Evolutionary conservation across 1,140 invertebrate genomes (phyloP).

Genomic region (Forficula auricularia): DNA sequence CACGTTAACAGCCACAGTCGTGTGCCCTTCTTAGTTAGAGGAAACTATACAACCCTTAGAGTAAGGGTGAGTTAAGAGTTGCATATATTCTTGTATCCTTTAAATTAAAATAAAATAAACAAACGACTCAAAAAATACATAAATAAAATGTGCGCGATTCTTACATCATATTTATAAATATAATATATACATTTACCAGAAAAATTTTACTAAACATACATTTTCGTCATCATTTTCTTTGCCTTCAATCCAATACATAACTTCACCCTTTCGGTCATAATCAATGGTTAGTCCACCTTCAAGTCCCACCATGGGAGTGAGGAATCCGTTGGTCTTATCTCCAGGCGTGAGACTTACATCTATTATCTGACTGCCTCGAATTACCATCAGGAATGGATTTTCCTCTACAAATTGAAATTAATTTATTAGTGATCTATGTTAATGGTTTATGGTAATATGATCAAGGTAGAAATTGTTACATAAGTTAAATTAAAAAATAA

Average conservation of each 20-base stretch:
- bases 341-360: slow-evolving; percentile 60
- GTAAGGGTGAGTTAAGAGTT: too few species aligned
- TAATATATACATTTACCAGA: not conserved
- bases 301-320: slow-evolving; percentile 80
- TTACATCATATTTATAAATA: not conserved
- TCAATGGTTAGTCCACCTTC: slow-evolving; percentile 78
- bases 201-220: slow-evolving; percentile 22
- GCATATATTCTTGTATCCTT: not conserved
- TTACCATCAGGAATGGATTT: slow-evolving; percentile 72
- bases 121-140: not conserved
- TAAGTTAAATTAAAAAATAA: too few species aligned
- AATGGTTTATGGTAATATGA: not conserved
- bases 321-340: slow-evolving; percentile 52
- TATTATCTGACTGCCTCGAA: slow-evolving; percentile 74
- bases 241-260: slow-evolving; percentile 70
- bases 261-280: slow-evolving; percentile 69
- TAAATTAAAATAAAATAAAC: not conserved
- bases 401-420: slow-evolving; percentile 41
- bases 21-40: too few species aligned
- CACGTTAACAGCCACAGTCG: too few species aligned
- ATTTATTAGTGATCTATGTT: too few species aligned
- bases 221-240: slow-evolving; percentile 53
- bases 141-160: too few species aligned
- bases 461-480: too few species aligned
- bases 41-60: too few species aligned